Evolutionary conservation across 2,888 invertebrate species (phyloP).

Genomic region (Oeneis ivallda): DNA sequence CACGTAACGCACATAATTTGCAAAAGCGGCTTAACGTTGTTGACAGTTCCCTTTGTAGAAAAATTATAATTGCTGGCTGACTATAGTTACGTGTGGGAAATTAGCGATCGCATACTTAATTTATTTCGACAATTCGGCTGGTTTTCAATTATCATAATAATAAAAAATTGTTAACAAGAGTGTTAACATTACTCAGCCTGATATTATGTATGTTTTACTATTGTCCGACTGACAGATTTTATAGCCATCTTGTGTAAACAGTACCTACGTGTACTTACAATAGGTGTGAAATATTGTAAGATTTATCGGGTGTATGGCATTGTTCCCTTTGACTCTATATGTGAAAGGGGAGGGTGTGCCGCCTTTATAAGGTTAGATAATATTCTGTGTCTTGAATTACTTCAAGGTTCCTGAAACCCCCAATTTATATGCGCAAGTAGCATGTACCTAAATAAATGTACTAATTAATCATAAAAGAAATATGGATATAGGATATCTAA

Average conservation of each 20-base stretch:
- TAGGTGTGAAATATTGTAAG: slow-evolving; percentile 77
- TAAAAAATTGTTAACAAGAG: slow-evolving; percentile 60
- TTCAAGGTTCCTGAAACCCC: slow-evolving; percentile 49
- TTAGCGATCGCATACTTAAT: slow-evolving; percentile 60
- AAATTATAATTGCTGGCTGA: slow-evolving; percentile 50
- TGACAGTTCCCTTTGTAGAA: slow-evolving; percentile 51
- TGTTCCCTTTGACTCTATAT: slow-evolving; percentile 55
- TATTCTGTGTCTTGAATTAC: slow-evolving; percentile 37
- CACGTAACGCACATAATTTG: slow-evolving; percentile 55
- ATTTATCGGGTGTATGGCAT: slow-evolving; percentile 73
- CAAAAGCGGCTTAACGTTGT: slow-evolving; percentile 46
- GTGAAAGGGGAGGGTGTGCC: slow-evolving; percentile 50
- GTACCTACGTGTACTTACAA: slow-evolving; percentile 57
- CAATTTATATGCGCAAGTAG: slow-evolving; percentile 21
- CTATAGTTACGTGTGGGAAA: slow-evolving; percentile 70
- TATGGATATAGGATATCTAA: not conserved
- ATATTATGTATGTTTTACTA: slow-evolving; percentile 70
- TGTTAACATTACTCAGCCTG: slow-evolving; percentile 59
- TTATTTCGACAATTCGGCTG: slow-evolving; percentile 75
- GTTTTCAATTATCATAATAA: slow-evolving; percentile 68
- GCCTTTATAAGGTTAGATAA: slow-evolving; percentile 32
- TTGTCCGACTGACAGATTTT: slow-evolving; percentile 76
- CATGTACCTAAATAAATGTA: no score
- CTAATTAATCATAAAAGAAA: slow-evolving; percentile 3
- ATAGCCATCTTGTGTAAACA: slow-evolving; percentile 79